Evolutionary conservation across 2,797 vertebrate species (phyloP).

Genomic region (Alauda arvensis): DNA sequence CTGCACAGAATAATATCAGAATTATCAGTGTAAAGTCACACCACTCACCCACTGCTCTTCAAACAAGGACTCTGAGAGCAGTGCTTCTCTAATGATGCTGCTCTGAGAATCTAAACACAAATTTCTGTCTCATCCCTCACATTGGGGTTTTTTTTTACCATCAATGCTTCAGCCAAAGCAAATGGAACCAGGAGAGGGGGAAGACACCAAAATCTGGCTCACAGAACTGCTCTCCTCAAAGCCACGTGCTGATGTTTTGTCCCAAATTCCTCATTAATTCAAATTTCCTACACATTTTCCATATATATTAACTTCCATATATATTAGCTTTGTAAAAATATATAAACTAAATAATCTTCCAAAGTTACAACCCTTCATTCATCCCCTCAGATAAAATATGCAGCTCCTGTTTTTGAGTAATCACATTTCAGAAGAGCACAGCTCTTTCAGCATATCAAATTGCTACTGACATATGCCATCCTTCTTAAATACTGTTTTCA

Average conservation of each 20-base stretch:
- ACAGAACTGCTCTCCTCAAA: not conserved
- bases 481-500: constrained; percentile 66
- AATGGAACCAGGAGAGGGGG: not conserved
- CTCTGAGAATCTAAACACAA: not conserved
- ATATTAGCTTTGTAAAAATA: not conserved
- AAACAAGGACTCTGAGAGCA: not conserved
- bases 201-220: not conserved
- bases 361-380: constrained; percentile 34
- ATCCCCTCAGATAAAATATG: constrained; percentile 21
- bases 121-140: not conserved
- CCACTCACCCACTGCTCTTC: not conserved
- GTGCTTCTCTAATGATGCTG: not conserved
- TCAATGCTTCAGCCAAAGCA: not conserved
- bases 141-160: fast-evolving
- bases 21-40: not conserved
- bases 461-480: constrained; percentile 52
- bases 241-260: not conserved
- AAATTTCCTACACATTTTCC: not conserved
- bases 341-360: not conserved
- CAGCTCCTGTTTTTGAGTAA: constrained; percentile 58
- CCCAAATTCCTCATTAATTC: not conserved
- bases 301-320: fast-evolving
- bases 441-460: constrained; percentile 56
- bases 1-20: not conserved
- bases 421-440: constrained; percentile 59